Percentiles rank a stretch among this genome's conserved stretches.
Conservation (phyloP, 1,140 invertebrate species). For the Pachypeltis micranthus region DNA sequence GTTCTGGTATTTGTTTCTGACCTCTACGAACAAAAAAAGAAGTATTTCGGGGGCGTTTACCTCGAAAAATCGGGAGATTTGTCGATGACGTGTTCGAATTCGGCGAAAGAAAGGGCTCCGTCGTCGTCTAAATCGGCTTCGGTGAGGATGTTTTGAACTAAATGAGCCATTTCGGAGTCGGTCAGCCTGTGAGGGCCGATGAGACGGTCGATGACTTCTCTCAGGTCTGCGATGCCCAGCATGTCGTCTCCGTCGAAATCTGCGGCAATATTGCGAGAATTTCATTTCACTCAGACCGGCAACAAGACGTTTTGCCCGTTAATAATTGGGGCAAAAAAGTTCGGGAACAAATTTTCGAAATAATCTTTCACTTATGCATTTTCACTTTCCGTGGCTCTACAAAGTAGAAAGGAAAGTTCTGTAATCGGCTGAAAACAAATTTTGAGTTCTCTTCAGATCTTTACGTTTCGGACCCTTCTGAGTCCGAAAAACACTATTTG, state of each 20-base stretch:
- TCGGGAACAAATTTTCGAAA: no score
- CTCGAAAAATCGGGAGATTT: constrained; percentile 82
- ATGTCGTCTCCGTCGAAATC: constrained; percentile 91
- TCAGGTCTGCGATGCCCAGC: constrained; percentile 60
- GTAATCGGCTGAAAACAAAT: no score
- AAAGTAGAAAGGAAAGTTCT: no score
- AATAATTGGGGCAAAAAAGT: no score
- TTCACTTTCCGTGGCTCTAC: no score
- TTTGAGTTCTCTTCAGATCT: no score
- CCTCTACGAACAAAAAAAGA: neutral
- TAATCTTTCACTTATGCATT: no score
- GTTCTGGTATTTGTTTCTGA: neutral
- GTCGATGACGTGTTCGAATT: constrained; percentile 89
- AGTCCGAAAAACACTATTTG: no score
- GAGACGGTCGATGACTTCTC: constrained; percentile 58
- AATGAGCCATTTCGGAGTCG: constrained; percentile 55
- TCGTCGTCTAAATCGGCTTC: constrained; percentile 90
- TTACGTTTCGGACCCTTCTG: no score
- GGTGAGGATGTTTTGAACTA: constrained; percentile 64
- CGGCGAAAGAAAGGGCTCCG: constrained; percentile 79
- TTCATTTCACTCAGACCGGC: no score
- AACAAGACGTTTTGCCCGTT: no score
- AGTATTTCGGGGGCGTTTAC: constrained; percentile 40
- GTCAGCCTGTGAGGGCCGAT: constrained; percentile 51
- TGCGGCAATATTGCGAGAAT: no score